Base-by-base conservation (phyloP, 2,113 vertebrate genomes). In the Eidolon helvum region DNA sequence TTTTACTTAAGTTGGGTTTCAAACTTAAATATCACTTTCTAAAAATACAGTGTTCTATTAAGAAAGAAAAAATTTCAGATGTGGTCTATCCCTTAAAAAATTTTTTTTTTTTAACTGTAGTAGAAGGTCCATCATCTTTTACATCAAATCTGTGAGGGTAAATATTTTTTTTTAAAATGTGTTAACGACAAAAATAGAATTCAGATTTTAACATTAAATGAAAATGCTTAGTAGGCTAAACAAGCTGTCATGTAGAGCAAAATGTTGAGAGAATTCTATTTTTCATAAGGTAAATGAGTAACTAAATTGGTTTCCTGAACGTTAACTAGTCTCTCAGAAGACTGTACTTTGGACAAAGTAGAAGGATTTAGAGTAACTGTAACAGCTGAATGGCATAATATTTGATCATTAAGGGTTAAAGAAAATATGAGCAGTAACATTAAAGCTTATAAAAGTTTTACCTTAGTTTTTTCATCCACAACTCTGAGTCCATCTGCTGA, bases 401-500 rank as follows among this genome's bases (percentile, higher is more conserved):
- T 48, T 50, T 90, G 85, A 83, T 94, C 63, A 93, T 15, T 35
- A 72, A 84, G 65, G 12, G 95, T 65, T 38, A 45, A 96, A 78
- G 77, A 84, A 71, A 89, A 87, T 0, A 90, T 7, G 72, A 78
- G 72, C 12, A 93, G 77, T 93, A 50, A 71, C 87, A 95, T 10
- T 72, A 91, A 95, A 68, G 35, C 68, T 53, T 74, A 77, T 30
- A 59, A 88, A 97, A 96, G 63, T 94, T 98, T 98, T 98, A 99
- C 99, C 99, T 99, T 99, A 87, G 99, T 99, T 98, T 99, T 99
- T 98, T 99, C 99, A 96, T 99, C 99, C 92, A 99, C 99, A 33
- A 99, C 99, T 87, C 99, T 98, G 88, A 99, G 99, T 97, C 99
- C 99, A 93, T 99, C 99, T 35, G 99, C 99, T 0, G 99, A 99